Conservation (phyloP, 2,888 invertebrate genomes). For the Halictus quadricinctus region DNA sequence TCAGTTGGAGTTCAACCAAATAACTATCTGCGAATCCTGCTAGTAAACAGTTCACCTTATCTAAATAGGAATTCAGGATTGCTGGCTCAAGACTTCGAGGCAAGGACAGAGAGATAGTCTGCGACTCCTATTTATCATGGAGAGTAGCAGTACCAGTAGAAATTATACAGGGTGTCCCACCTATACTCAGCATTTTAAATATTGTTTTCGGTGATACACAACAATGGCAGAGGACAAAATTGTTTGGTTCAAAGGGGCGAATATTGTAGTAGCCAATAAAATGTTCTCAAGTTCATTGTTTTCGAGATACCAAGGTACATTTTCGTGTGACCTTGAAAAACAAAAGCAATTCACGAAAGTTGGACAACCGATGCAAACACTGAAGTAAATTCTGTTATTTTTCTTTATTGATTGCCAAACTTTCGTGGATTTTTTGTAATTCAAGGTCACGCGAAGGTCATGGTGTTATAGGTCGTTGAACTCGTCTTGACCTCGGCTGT, state of each 20-base stretch:
- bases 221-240: neutral
- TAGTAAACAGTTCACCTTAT: neutral
- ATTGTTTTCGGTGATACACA: neutral
- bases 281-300: neutral
- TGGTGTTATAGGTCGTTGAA: neutral
- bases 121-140: neutral
- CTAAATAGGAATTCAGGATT: neutral
- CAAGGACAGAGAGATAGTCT: neutral
- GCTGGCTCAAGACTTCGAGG: neutral
- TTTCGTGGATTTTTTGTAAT: neutral
- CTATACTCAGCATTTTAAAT: neutral
- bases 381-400: too few species aligned
- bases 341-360: too few species aligned
- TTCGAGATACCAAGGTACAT: too few species aligned
- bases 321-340: too few species aligned
- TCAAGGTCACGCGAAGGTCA: neutral
- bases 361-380: too few species aligned
- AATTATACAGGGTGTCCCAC: neutral
- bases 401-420: too few species aligned
- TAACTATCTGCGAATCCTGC: neutral
- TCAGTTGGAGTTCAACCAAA: neutral
- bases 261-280: neutral
- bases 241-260: neutral
- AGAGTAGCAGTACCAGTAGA: neutral
- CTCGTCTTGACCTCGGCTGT: neutral